Base-by-base conservation (phyloP, 1,140 invertebrate genomes). In the Trichoplusia ni region DNA sequence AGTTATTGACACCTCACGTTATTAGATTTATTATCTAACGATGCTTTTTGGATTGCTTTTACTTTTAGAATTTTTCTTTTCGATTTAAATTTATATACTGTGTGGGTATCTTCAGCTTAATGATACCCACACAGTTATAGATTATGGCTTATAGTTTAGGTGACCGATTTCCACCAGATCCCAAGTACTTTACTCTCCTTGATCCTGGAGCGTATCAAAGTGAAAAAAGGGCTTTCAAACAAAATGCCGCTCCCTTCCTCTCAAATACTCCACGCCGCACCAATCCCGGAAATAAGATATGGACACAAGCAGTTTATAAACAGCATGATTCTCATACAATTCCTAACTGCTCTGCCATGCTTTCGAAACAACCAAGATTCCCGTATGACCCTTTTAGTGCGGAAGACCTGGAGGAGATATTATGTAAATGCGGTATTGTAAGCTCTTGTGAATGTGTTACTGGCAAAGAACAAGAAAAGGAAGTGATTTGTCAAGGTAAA, bases 171-270 rank as follows among this genome's bases (percentile, higher is more conserved):
- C 40, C 66, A 11, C 35, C 19, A 51, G 40, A 53, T 13, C 67
- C 58, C 19, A 64, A 77, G 56, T 73, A 74, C 56, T 75, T 62
- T 44, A 64, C 46, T 11, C 42, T 84, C 38, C 64, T 77, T n/a
- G 82, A 85, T 53, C 86, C 84, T 46, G 84, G 80, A 18, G 62
- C 79, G 0, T 89, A 89, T 65, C 75, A 82, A 73, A 61, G 60
- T 67, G 65, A 60, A 8, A 46, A 40, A 44, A 33, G 38, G 11
- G 38, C 66, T 54, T 40, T 64, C 23, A 64, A 73, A 47, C 42
- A 33, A 6, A 81, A 81, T 51, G 75, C 71, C 38, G 75, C 64
- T 35, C 77, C 82, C 8, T 87, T 89, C 75, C 65, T 82, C 25
- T 75, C 79, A 31, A 82, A 73, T 44, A 21, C 46, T 0, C 68